Conservation (phyloP, 2,888 invertebrate species). For the Hypolimnas misippus region DNA sequence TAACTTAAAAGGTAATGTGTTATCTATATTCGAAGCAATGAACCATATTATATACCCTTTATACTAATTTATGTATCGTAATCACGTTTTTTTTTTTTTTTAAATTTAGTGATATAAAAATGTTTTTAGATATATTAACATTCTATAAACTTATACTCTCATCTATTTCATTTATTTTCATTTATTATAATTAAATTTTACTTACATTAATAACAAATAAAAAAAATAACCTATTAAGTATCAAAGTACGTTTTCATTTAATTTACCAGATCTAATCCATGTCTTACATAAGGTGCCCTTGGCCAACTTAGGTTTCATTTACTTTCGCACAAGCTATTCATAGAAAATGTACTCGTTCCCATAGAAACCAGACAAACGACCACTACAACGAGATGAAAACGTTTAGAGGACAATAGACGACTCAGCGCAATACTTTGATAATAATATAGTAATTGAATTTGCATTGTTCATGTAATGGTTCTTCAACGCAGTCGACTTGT, state of each 20-base stretch:
- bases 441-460: conserved; percentile 18
- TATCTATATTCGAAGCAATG: no score
- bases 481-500: conserved; percentile 7
- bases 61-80: no score
- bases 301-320: conserved; percentile 31
- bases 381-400: conserved; percentile 29
- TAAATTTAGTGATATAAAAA: no score
- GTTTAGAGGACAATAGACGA: conserved; percentile 29
- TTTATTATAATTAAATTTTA: no score
- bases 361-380: conserved; percentile 39
- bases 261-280: conserved; percentile 7
- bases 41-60: no score
- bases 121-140: no score
- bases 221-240: no score
- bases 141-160: no score
- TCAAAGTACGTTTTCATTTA: no score
- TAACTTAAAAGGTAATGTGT: no score
- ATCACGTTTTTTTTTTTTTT: no score
- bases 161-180: neutral
- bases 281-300: conserved; percentile 33
- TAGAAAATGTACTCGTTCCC: conserved; percentile 37
- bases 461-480: conserved; percentile 19
- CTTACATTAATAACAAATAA: neutral
- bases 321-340: conserved; percentile 34
- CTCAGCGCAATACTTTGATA: conserved; percentile 16